Percentiles rank a stretch among this genome's conserved stretches.
These are phyloP conservation scores for Gambusia holbrooki DNA, from an alignment of 2,113 vertebrate species.

Conservation along the genomic window DNA sequence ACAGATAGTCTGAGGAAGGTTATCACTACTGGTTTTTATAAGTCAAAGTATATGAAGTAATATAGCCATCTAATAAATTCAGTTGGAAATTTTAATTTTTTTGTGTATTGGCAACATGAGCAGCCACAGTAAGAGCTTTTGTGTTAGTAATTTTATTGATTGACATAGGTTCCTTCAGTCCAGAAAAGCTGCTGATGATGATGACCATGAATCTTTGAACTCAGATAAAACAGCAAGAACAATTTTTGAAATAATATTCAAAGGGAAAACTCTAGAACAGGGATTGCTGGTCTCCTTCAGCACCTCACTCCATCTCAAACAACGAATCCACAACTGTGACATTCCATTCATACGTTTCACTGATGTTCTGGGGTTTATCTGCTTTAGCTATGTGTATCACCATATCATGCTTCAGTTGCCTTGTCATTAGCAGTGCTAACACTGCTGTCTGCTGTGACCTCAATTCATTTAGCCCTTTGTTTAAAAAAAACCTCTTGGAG, in stretches of 20 bases:
- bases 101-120: neutral
- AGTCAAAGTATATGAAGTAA: neutral
- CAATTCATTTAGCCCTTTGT: neutral
- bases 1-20: neutral
- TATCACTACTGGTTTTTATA: neutral
- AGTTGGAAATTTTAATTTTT: too few species aligned
- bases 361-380: too few species aligned
- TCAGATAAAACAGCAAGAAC: neutral
- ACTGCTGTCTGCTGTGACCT: too few species aligned
- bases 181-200: neutral
- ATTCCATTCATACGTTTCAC: too few species aligned
- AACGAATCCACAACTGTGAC: too few species aligned
- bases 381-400: too few species aligned
- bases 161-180: neutral
- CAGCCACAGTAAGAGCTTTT: neutral
- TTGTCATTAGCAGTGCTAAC: too few species aligned
- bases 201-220: neutral
- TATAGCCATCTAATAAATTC: neutral
- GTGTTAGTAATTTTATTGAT: neutral
- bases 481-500: neutral
- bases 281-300: too few species aligned
- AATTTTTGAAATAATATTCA: neutral
- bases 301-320: too few species aligned
- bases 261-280: too few species aligned
- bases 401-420: too few species aligned